A percentile compares a stretch with the other conserved stretches of the same genome.
Conservation (phyloP, 2,113 vertebrate species). For the Cnemophilus loriae region DNA sequence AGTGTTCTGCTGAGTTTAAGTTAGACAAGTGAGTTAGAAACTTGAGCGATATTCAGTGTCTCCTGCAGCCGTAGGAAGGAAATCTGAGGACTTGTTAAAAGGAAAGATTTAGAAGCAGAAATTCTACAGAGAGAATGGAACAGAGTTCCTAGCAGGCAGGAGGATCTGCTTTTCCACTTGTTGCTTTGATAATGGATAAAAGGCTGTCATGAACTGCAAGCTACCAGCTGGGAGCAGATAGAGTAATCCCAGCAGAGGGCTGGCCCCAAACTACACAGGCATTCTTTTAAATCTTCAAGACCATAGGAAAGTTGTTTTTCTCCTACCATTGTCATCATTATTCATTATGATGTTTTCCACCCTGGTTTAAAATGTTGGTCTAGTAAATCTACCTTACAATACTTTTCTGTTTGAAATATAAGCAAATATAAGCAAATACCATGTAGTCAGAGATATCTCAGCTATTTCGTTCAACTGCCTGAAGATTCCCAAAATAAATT, state of each 20-base stretch:
- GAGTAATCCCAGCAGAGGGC: slow-evolving; percentile 66
- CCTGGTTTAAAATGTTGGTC: not conserved
- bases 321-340: not conserved
- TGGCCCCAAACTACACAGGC: slow-evolving; percentile 27
- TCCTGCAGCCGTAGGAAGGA: slow-evolving; percentile 73
- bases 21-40: slow-evolving; percentile 21
- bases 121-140: slow-evolving; percentile 65
- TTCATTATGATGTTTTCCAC: not conserved
- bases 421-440: not conserved
- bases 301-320: not conserved
- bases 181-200: slow-evolving; percentile 88
- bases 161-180: slow-evolving; percentile 86
- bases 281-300: slow-evolving; percentile 28
- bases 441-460: not conserved
- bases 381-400: slow-evolving; percentile 8
- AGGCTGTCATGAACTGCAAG: slow-evolving; percentile 75
- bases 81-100: slow-evolving; percentile 81
- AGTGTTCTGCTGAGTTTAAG: slow-evolving; percentile 14
- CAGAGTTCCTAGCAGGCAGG: slow-evolving; percentile 62
- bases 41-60: slow-evolving; percentile 12
- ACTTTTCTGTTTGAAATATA: not conserved
- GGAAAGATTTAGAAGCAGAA: slow-evolving; percentile 77
- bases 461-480: not conserved
- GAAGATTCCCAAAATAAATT: slow-evolving; percentile 26
- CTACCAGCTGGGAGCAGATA: slow-evolving; percentile 74